A percentile compares a stretch with the other conserved stretches of the same genome.
Conservation (phyloP, 92 coral and sea anemone genomes). For the Virgularia gustaviana region DNA sequence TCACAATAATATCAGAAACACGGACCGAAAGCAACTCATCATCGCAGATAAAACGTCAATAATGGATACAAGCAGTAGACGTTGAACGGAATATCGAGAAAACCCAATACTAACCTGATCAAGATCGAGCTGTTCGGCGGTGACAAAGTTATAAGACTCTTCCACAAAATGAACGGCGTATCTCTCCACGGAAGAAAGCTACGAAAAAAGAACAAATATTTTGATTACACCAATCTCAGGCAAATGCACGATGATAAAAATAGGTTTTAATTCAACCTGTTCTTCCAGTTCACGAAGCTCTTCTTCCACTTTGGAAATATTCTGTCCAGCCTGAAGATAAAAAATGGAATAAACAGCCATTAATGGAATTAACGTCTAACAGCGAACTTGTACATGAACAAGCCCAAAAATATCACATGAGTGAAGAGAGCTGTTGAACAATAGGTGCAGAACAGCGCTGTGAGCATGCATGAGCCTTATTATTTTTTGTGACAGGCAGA, state of each 20-base stretch:
- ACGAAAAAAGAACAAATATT: background rate
- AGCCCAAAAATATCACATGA: too few relatives aligned
- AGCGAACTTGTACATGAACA: too few relatives aligned
- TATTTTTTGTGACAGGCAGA: too few relatives aligned
- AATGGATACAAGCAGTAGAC: too few relatives aligned
- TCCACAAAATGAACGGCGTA: constrained; percentile 87
- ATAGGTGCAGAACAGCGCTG: background rate
- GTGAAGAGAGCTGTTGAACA: background rate
- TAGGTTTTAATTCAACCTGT: constrained; percentile 59
- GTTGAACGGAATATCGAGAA: background rate
- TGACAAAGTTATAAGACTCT: constrained; percentile 76
- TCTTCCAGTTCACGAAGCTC: constrained; percentile 79
- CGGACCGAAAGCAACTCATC: constrained; percentile 35
- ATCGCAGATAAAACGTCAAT: background rate
- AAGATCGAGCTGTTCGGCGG: constrained; percentile 83
- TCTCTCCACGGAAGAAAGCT: constrained; percentile 93
- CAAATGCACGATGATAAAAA: constrained; percentile 17
- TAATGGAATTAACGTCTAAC: too few relatives aligned
- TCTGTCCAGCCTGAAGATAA: constrained; percentile 61
- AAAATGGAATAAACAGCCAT: background rate
- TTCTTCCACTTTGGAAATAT: constrained; percentile 79
- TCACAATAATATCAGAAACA: constrained; percentile 24
- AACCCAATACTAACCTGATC: constrained; percentile 71
- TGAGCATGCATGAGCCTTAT: too few relatives aligned
- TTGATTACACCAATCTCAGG: background rate